Percentiles rank a stretch among this genome's conserved stretches.
Conservation (phyloP, 2,888 invertebrate genomes). For the Acleris emargana region DNA sequence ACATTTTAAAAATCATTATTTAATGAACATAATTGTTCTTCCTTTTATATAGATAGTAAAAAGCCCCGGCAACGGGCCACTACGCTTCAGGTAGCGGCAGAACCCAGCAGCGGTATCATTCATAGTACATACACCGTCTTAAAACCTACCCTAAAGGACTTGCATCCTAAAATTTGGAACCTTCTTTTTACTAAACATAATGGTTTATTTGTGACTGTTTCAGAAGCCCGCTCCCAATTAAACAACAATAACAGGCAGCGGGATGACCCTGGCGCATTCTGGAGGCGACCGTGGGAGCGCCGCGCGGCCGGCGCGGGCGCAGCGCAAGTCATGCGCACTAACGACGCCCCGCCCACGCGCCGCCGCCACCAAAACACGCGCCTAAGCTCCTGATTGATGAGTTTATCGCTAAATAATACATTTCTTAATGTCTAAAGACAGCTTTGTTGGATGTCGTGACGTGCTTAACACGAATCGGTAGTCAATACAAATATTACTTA, state of each 20-base stretch:
- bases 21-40: no score
- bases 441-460: slow-evolving; percentile 11
- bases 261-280: slow-evolving; percentile 8
- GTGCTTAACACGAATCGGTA: not conserved
- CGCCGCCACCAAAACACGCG: slow-evolving; percentile 23
- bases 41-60: no score
- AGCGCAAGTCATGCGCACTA: slow-evolving; percentile 36
- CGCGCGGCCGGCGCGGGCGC: slow-evolving; percentile 9
- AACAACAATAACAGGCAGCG: slow-evolving; percentile 1
- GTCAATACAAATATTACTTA: no score
- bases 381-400: slow-evolving; percentile 33
- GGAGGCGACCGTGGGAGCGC: slow-evolving; percentile 3
- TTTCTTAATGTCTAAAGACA: slow-evolving; percentile 26
- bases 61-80: no score
- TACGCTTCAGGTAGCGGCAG: no score
- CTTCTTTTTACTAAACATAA: no score
- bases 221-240: slow-evolving; percentile 12
- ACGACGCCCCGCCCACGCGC: slow-evolving; percentile 33
- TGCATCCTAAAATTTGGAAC: no score
- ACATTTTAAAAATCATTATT: no score
- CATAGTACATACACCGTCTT: no score
- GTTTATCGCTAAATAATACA: slow-evolving; percentile 35
- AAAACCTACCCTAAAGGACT: no score
- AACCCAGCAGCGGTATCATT: no score
- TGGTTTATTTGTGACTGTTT: not conserved